These are phyloP conservation scores for Gymnothorax reevesii DNA, from an alignment of 2,797 vertebrate genomes.

Conservation along the genomic window DNA sequence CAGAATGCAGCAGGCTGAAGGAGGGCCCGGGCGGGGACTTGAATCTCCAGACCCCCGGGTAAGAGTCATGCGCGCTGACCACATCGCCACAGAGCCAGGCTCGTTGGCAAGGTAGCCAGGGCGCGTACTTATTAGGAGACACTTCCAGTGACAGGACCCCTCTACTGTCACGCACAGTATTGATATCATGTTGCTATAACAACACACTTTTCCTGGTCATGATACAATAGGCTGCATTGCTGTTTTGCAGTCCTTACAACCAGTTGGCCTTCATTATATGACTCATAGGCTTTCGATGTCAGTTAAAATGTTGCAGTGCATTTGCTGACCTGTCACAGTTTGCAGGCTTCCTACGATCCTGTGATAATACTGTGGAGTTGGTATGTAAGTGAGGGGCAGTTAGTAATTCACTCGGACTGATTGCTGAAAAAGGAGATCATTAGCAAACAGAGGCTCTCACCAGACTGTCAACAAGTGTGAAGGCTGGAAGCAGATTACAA, in stretches of 20 bases:
- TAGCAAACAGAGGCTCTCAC: conserved; percentile 67
- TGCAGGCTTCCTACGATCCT: conserved; percentile 31
- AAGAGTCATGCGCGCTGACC: too few species aligned
- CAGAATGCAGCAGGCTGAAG: too few species aligned
- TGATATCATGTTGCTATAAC: not conserved
- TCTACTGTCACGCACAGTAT: too few species aligned
- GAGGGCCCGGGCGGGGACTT: too few species aligned
- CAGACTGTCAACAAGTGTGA: conserved; percentile 64
- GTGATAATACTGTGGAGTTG: conserved; percentile 21
- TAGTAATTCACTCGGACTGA: conserved; percentile 50
- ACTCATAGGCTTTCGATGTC: not conserved
- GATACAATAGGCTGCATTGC: not conserved
- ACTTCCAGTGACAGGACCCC: too few species aligned
- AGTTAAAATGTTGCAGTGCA: conserved; percentile 1
- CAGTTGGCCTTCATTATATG: not conserved
- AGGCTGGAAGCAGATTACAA: conserved; percentile 64
- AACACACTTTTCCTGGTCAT: not conserved
- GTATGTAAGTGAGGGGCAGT: not conserved
- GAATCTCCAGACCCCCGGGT: too few species aligned
- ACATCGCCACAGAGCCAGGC: too few species aligned
- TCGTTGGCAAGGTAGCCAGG: too few species aligned
- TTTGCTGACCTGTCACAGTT: conserved; percentile 23
- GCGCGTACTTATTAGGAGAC: too few species aligned
- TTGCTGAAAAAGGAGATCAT: conserved; percentile 58
- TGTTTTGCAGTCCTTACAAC: not conserved